Base-by-base conservation (phyloP, 2,797 vertebrate genomes). In the Ctenopoma kingsleyae region DNA sequence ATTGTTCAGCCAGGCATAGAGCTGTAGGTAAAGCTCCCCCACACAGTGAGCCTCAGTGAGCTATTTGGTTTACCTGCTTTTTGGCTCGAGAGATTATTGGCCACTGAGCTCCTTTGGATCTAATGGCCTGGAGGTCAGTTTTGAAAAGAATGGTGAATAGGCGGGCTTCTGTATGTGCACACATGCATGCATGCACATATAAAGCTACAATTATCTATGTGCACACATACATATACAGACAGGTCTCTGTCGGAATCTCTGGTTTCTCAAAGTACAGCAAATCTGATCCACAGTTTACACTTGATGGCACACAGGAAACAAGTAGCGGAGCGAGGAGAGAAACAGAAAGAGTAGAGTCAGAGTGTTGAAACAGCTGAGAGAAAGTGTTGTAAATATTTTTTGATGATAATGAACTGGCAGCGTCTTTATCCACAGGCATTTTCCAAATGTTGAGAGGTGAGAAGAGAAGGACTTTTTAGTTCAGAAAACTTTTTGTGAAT, bases 1-100 rank as follows among this genome's bases (percentile, higher is more conserved):
- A 83, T 86, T 92, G 76, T 90, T 89, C 81, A 53, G 38, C 22
- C 59, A 69, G 62, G 71, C 47, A 2, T 62, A 64, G 60, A 82
- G 48, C 74, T 78, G 70, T 49, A 82, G 68, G 75, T 85, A 71
- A 74, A 76, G 55, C 74, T 62, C 64, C 55, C 60, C 63, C 62
- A 67, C 72, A 48, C 74, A 63, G 71, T 27, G 51, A 71, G 67
- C 50, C 71, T 66, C 69, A 55, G n/a, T 41, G 53, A 76, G 73
- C 78, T 40, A 55, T 67, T 78, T 51, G 78, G 57, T 82, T 87
- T 78, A 76, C 69, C 67, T 64, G 6, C 71, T 76, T 81, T 51
- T 71, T 73, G 74, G 55, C 61, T 4, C 17, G 61, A 68, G 61
- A 81, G 77, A 84, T 87, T 85, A 87, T 63, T 61, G 68, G 53